A percentile compares a stretch with the other conserved stretches of the same genome.
These are phyloP conservation scores for Atopsyche davidsoni DNA, from an alignment of 1,140 invertebrate species.

Conservation along the genomic window DNA sequence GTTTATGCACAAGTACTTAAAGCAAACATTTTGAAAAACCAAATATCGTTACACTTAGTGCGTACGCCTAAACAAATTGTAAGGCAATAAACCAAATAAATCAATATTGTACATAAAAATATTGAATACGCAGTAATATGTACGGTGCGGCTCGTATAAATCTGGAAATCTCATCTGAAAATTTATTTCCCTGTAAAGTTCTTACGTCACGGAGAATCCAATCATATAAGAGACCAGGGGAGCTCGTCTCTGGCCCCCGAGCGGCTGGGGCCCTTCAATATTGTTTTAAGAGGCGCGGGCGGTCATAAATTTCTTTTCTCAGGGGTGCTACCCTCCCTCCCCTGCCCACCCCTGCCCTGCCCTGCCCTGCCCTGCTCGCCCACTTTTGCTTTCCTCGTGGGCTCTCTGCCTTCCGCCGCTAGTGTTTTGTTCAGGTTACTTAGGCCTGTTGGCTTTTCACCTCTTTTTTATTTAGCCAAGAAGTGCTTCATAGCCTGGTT, in stretches of 20 bases:
- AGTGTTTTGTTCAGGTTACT: background rate
- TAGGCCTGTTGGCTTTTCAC: background rate
- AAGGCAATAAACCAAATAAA: too few species aligned
- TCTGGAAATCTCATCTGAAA: slow-evolving; percentile 8
- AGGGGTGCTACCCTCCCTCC: slow-evolving; percentile 10
- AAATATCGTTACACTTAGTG: too few species aligned
- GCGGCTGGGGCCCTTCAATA: slow-evolving; percentile 23
- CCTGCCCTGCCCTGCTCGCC: background rate
- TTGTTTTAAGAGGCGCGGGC: slow-evolving; percentile 29
- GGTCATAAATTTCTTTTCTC: slow-evolving; percentile 29
- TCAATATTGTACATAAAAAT: too few species aligned
- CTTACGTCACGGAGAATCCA: slow-evolving; percentile 29
- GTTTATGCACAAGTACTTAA: too few species aligned
- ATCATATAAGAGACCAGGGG: slow-evolving; percentile 25
- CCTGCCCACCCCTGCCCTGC: background rate
- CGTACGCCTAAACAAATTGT: slow-evolving; percentile 4
- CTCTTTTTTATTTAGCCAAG: too few species aligned
- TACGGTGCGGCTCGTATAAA: slow-evolving; percentile 17
- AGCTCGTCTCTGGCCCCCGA: slow-evolving; percentile 1
- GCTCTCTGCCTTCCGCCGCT: slow-evolving; percentile 15
- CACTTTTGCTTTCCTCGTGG: background rate
- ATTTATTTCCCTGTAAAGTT: slow-evolving; percentile 26
- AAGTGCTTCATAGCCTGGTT: too few species aligned
- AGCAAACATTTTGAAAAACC: too few species aligned
- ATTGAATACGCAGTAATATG: background rate